Conservation (phyloP, 1,140 invertebrate species). For the Drosophila virilis region DNA sequence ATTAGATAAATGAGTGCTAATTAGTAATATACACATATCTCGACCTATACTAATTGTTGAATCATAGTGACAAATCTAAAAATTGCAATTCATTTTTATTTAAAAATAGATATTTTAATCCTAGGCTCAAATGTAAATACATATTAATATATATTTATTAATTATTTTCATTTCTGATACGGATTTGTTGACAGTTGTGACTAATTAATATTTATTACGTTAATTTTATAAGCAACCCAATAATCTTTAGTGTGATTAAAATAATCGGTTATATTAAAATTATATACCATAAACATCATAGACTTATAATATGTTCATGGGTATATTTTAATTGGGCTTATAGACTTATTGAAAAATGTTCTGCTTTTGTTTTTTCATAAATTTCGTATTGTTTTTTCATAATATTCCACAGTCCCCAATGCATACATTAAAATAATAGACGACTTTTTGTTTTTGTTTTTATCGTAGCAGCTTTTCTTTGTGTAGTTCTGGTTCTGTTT, state of each 20-base stretch:
- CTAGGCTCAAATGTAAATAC: too few species aligned
- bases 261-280: too few species aligned
- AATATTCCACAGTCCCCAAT: slow-evolving; percentile 7
- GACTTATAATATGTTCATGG: too few species aligned
- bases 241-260: too few species aligned
- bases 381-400: neutral
- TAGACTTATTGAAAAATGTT: too few species aligned
- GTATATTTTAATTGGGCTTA: too few species aligned
- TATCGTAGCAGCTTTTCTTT: slow-evolving; percentile 37
- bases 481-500: slow-evolving; percentile 46
- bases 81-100: neutral
- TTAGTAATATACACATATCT: slow-evolving; percentile 2
- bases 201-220: slow-evolving; percentile 15
- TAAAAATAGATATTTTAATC: neutral
- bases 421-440: slow-evolving; percentile 28
- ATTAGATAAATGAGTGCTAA: slow-evolving; percentile 23
- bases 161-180: slow-evolving; percentile 1
- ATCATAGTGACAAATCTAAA: neutral
- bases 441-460: slow-evolving; percentile 23
- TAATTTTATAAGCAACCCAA: neutral
- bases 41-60: neutral
- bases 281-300: too few species aligned
- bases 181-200: slow-evolving; percentile 5
- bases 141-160: neutral
- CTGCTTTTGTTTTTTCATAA: neutral